Percentiles rank a stretch among this genome's conserved stretches.
phyloP scores from a whole-genome alignment of 2,113 vertebrate species.

The Ptychochromis oligacanthus region DNA sequence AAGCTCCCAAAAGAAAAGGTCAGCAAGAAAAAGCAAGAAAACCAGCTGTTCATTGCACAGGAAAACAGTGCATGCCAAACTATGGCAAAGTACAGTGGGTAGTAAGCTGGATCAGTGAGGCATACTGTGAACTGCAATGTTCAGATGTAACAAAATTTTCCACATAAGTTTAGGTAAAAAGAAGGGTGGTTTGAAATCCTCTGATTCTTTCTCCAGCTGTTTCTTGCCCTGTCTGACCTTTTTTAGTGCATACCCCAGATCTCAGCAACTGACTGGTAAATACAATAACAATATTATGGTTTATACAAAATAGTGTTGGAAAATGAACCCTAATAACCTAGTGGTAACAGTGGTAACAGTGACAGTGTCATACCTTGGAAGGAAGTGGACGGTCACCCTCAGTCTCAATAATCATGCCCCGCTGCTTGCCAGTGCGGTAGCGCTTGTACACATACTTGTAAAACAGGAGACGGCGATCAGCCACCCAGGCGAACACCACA shows the following conservation, averaged over 20 bases:
- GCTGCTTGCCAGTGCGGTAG: conserved; percentile 94
- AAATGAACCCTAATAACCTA: background rate
- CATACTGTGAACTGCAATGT: too few species aligned
- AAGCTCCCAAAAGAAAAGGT: background rate
- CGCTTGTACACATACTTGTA: conserved; percentile 99
- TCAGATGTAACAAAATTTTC: too few species aligned
- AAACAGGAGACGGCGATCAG: conserved; percentile 95
- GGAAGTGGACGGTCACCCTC: conserved; percentile 92
- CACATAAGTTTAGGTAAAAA: too few species aligned
- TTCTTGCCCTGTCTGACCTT: background rate
- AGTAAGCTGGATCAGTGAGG: background rate
- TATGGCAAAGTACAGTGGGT: background rate
- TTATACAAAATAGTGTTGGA: background rate
- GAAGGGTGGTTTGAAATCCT: too few species aligned
- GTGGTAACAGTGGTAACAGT: accelerated
- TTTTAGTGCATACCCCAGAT: background rate
- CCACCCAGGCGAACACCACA: conserved; percentile 97
- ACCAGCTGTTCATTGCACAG: background rate
- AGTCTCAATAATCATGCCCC: conserved; percentile 97
- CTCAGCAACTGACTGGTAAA: background rate
- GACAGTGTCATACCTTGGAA: conserved; percentile 80
- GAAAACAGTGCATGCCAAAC: background rate
- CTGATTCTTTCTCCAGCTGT: too few species aligned
- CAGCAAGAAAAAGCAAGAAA: background rate
- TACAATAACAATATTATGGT: background rate